These are phyloP conservation scores for Neolamprologus hecqui DNA, from an alignment of 2,113 vertebrate species.

Conservation along the genomic window DNA sequence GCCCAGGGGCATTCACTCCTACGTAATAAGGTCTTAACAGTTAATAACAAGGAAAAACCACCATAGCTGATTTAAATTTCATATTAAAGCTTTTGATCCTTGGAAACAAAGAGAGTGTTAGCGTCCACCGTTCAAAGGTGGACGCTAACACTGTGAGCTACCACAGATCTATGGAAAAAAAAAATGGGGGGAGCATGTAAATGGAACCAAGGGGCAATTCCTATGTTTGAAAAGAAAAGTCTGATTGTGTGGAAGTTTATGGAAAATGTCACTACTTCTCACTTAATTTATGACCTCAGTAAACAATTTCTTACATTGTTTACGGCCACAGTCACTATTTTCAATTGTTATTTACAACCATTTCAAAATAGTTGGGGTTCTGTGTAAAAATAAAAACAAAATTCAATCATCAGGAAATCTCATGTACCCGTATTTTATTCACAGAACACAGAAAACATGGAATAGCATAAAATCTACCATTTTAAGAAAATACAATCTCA, in stretches of 20 bases:
- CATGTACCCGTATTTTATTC: not conserved
- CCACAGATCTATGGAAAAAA: not conserved
- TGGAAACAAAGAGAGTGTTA: not conserved
- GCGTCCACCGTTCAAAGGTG: not conserved
- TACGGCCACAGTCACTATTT: rapidly evolving
- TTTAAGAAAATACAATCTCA: not conserved
- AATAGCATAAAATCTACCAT: not conserved
- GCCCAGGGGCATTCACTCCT: conserved; percentile 21
- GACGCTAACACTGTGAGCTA: not conserved
- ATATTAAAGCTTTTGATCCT: not conserved
- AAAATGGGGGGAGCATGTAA: not conserved
- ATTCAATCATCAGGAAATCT: not conserved
- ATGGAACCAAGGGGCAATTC: not conserved
- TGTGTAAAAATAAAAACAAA: not conserved
- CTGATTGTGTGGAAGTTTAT: not conserved
- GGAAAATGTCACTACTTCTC: not conserved
- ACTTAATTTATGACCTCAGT: not conserved
- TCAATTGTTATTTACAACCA: not conserved
- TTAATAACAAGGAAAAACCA: conserved; percentile 67
- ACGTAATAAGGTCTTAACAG: conserved; percentile 52
- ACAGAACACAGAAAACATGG: not conserved
- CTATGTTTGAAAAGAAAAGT: not conserved
- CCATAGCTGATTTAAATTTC: conserved; percentile 59
- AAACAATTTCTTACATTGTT: not conserved
- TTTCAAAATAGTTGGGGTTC: not conserved